Base-by-base conservation (phyloP, 2,113 vertebrate species). In the Naja naja region DNA sequence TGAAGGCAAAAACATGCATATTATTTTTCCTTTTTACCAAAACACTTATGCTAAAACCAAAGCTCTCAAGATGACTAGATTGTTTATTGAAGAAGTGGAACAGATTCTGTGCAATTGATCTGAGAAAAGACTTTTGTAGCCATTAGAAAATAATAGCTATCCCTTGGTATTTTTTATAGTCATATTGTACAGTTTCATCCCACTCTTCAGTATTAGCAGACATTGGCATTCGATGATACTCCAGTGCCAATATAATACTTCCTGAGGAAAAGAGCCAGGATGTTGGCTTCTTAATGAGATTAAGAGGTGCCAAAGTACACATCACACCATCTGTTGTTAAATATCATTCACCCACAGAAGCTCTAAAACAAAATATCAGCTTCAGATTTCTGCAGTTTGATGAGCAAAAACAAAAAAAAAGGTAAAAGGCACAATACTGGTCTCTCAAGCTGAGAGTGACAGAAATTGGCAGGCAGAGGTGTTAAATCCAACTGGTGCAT, bases 1-100 rank as follows among this genome's bases (percentile, higher is more conserved):
- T 22, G 34, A 96, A 93, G 93, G 93, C 58, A 27, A 34, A 47
- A 89, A 39, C 94, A 96, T 93, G 91, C 92, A 90, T 93, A 43
- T 93, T 92, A 93, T 94, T 96, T 89, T 96, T 22, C 58, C 92
- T n/a, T 93, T 56, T 92, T 5, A 96, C 96, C 95, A 96, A 92
- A 97, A 97, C 53, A 47, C 90, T 94, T 92, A 94, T 89, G 95
- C 97, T 97, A 93, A 96, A 96, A 98, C 97, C 98, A 98, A 98
- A 98, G 98, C 18, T 96, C 93, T 95, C 93, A 94, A 93, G 94
- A 97, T 94, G 97, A 97, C 96, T 96, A 94, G 92, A 94, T 94
- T 95, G 87, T 94, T 93, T 95, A 93, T 94, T 93, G 96, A 97
- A 96, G 95, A 97, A 95, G 91, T 94, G 97, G 97, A 98, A 97